Conservation (phyloP, 2,888 invertebrate species). For the Vanessa cardui region DNA sequence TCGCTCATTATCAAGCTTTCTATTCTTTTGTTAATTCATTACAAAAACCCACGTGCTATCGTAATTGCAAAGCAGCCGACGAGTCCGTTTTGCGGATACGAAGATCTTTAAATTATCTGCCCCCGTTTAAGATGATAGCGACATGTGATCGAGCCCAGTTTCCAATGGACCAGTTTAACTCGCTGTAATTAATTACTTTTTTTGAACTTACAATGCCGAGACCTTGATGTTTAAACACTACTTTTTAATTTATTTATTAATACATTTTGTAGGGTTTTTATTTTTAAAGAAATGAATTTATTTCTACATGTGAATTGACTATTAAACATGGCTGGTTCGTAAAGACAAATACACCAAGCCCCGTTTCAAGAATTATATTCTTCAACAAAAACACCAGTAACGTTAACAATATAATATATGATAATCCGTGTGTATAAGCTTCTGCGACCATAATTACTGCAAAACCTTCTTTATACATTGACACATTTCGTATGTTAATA, state of each 20-base stretch:
- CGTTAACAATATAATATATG: no score
- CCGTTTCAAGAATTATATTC: no score
- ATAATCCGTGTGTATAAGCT: no score
- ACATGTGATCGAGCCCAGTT: slow-evolving; percentile 22
- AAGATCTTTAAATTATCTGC: slow-evolving; percentile 9
- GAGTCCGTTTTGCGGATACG: slow-evolving; percentile 24
- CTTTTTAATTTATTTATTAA: neutral
- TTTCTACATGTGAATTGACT: no score
- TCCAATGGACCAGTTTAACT: slow-evolving; percentile 37
- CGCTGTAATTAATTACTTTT: slow-evolving; percentile 33
- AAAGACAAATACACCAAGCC: no score
- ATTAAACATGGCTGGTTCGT: no score
- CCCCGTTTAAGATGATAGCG: slow-evolving; percentile 21
- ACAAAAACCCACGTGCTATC: slow-evolving; percentile 55
- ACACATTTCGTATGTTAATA: no score
- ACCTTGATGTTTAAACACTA: neutral
- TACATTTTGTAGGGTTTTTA: neutral
- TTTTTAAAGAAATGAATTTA: neutral
- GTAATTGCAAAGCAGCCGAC: slow-evolving; percentile 53
- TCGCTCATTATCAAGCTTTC: slow-evolving; percentile 56
- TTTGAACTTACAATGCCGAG: neutral
- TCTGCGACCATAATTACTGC: no score
- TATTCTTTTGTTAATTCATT: slow-evolving; percentile 71
- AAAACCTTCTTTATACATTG: no score
- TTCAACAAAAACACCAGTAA: no score